Conservation (phyloP, 1,140 invertebrate species). For the Micrasema minimum region DNA sequence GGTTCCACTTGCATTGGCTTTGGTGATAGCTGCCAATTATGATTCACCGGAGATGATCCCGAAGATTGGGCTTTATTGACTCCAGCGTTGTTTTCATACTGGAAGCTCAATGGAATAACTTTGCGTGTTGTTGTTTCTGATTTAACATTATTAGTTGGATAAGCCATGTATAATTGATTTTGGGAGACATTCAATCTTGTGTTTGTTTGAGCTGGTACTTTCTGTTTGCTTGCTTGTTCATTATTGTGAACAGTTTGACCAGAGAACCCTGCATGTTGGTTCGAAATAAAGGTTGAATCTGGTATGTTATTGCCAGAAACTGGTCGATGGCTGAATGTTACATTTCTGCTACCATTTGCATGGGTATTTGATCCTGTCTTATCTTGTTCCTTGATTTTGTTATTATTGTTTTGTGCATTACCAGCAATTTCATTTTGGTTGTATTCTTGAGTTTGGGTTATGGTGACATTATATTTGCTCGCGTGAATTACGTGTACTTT, state of each 20-base stretch:
- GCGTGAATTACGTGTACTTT: constrained; percentile 49
- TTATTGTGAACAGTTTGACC: not conserved
- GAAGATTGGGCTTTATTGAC: constrained; percentile 61
- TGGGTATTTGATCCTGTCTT: too few species aligned
- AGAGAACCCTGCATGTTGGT: not conserved
- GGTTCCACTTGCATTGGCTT: constrained; percentile 48
- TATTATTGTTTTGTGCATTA: too few species aligned
- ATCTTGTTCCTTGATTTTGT: too few species aligned
- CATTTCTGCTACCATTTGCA: constrained; percentile 1
- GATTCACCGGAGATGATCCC: constrained; percentile 56
- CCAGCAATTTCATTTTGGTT: not conserved
- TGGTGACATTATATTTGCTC: constrained; percentile 21
- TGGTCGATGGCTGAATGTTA: constrained; percentile 21
- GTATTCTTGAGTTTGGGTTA: not conserved
- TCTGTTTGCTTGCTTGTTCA: constrained; percentile 10
- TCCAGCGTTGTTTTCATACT: constrained; percentile 58
- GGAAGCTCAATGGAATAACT: constrained; percentile 61
- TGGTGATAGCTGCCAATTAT: constrained; percentile 55
- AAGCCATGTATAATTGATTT: constrained; percentile 21
- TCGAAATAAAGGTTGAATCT: constrained; percentile 16
- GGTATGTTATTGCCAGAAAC: constrained; percentile 19
- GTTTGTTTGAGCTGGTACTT: constrained; percentile 3
- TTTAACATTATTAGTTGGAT: constrained; percentile 44
- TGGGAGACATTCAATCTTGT: constrained; percentile 6
- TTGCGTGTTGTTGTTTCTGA: constrained; percentile 60